Evolutionary conservation across 2,888 invertebrate genomes (phyloP).

Genomic region (Phalangium opilio): DNA sequence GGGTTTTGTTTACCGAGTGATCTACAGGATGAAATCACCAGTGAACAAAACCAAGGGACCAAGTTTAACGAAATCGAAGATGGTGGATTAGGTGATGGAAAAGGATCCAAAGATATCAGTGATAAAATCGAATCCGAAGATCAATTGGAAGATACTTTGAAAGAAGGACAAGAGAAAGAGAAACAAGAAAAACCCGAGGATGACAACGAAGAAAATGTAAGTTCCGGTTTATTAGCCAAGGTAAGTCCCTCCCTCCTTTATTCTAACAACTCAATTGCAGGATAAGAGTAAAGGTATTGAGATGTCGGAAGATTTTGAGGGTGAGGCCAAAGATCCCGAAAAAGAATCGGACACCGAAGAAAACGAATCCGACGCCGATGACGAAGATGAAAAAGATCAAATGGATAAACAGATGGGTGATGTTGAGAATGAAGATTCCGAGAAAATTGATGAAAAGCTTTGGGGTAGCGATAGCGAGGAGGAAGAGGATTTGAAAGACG

Average conservation of each 20-base stretch:
- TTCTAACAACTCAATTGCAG: conserved; percentile 21
- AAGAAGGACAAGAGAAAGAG: conserved; percentile 56
- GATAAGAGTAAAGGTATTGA: conserved; percentile 86
- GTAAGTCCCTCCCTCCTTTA: not conserved
- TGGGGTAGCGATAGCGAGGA: conserved; percentile 56
- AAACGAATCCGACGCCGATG: conserved; percentile 33
- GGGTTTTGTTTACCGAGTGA: conserved; percentile 90
- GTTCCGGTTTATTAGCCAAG: not conserved
- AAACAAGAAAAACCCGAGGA: conserved; percentile 40
- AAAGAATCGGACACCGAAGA: conserved; percentile 46
- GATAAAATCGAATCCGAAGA: conserved; percentile 76
- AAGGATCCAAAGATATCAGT: conserved; percentile 86
- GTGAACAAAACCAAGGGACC: conserved; percentile 37
- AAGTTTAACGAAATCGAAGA: conserved; percentile 42
- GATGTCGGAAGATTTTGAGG: conserved; percentile 92
- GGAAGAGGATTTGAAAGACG: conserved; percentile 45
- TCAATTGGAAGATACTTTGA: conserved; percentile 76
- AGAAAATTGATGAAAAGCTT: conserved; percentile 43
- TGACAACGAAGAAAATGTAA: conserved; percentile 4
- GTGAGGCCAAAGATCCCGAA: conserved; percentile 53
- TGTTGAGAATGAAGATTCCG: conserved; percentile 60
- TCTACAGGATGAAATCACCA: conserved; percentile 30
- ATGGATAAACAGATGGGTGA: conserved; percentile 95
- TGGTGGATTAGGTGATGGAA: conserved; percentile 81
- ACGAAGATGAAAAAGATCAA: conserved; percentile 55